These are phyloP conservation scores for Anorthoa munda DNA, from an alignment of 2,888 invertebrate genomes.

Conservation along the genomic window DNA sequence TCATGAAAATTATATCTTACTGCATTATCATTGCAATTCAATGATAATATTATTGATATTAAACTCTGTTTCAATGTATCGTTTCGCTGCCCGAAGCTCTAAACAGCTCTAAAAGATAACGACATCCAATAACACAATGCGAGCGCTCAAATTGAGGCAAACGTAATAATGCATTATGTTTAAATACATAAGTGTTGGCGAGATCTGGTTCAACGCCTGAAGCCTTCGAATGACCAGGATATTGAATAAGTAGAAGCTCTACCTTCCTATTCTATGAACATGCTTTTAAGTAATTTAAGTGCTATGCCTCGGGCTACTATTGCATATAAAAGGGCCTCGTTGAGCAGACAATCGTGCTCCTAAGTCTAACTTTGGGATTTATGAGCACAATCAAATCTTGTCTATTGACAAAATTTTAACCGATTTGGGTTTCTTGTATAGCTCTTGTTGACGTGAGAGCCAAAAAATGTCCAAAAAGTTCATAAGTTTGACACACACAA, in stretches of 20 bases:
- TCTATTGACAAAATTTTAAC: not conserved
- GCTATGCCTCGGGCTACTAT: not conserved
- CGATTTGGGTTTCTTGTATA: not conserved
- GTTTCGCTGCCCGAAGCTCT: conserved; percentile 6
- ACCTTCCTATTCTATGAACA: not conserved
- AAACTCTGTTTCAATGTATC: conserved; percentile 2
- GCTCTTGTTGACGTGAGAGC: not conserved
- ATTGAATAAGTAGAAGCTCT: conserved; percentile 12
- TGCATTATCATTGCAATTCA: conserved; percentile 4
- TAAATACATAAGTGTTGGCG: conserved; percentile 31
- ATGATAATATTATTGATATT: not conserved
- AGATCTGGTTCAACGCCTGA: conserved; percentile 38
- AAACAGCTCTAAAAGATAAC: conserved; percentile 25
- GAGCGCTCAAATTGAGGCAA: conserved; percentile 13
- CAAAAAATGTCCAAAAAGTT: not conserved
- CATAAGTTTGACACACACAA: not conserved
- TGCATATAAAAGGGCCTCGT: not conserved
- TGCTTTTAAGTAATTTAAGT: not conserved
- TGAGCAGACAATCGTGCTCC: not conserved
- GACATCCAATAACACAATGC: conserved; percentile 20
- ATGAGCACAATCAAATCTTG: too few relatives aligned
- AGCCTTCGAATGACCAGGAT: conserved; percentile 33
- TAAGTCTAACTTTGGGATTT: not conserved
- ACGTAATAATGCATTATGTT: conserved; percentile 36
- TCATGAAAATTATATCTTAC: not conserved